Percentiles rank a stretch among this genome's conserved stretches.
These are phyloP conservation scores for Microvelia longipes DNA, from an alignment of 1,140 invertebrate genomes.

Conservation along the genomic window DNA sequence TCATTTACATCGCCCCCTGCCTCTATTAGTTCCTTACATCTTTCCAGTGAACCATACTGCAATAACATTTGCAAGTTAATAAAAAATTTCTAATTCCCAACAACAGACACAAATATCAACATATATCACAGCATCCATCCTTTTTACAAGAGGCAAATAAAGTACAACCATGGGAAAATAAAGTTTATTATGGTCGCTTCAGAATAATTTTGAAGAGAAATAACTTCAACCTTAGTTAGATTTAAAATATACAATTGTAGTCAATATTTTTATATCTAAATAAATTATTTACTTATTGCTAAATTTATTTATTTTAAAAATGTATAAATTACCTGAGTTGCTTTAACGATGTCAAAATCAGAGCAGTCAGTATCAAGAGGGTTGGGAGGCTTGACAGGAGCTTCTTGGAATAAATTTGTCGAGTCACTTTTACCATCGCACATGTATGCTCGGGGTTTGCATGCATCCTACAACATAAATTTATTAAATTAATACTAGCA, in stretches of 20 bases:
- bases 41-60: constrained; percentile 19
- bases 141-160: too few relatives aligned
- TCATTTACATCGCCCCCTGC: constrained; percentile 79
- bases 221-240: too few relatives aligned
- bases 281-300: too few relatives aligned
- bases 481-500: neutral
- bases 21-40: constrained; percentile 47
- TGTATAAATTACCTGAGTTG: constrained; percentile 78
- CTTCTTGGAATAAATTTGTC: constrained; percentile 29
- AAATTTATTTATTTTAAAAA: too few relatives aligned
- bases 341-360: constrained; percentile 84
- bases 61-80: neutral
- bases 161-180: too few relatives aligned
- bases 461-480: constrained; percentile 13
- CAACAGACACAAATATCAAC: too few relatives aligned
- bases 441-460: constrained; percentile 15
- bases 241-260: too few relatives aligned
- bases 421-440: constrained; percentile 13
- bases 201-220: too few relatives aligned
- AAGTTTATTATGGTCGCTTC: too few relatives aligned
- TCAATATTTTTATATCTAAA: too few relatives aligned
- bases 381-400: constrained; percentile 23
- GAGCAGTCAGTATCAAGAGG: constrained; percentile 49
- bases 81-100: neutral
- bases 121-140: too few relatives aligned